Conservation (phyloP, 2,888 invertebrate genomes). For the Petrolisthes manimaculis region DNA sequence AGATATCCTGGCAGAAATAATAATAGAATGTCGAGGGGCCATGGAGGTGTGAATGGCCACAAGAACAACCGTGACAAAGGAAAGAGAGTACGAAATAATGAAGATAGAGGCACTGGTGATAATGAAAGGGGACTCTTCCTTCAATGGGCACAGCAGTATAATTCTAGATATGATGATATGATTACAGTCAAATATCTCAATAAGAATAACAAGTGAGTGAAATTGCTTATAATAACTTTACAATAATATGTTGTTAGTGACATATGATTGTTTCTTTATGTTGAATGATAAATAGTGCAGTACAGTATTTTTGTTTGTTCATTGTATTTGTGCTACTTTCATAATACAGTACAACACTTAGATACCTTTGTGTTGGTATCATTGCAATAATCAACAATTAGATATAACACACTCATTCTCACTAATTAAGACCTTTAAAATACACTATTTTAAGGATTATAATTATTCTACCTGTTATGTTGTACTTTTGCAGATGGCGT, state of each 20-base stretch:
- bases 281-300: too few relatives aligned
- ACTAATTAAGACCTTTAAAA: too few relatives aligned
- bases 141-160: not conserved
- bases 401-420: too few relatives aligned
- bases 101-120: not conserved
- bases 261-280: too few relatives aligned
- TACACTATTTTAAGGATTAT: not conserved
- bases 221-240: not conserved
- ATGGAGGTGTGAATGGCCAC: not conserved
- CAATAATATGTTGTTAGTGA: not conserved
- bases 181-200: not conserved
- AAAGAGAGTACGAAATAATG: not conserved
- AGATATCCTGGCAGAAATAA: not conserved
- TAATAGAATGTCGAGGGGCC: not conserved
- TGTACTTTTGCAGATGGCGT: slow-evolving; percentile 1
- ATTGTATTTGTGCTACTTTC: too few relatives aligned
- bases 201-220: not conserved
- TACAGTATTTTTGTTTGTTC: too few relatives aligned
- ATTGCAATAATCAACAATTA: too few relatives aligned
- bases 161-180: not conserved
- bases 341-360: too few relatives aligned
- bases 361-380: too few relatives aligned
- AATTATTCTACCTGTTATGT: not conserved
- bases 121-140: slow-evolving; percentile 34
- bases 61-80: not conserved